Base-by-base conservation (phyloP, 2,797 vertebrate species). In the Notoglanidium macrostoma region DNA sequence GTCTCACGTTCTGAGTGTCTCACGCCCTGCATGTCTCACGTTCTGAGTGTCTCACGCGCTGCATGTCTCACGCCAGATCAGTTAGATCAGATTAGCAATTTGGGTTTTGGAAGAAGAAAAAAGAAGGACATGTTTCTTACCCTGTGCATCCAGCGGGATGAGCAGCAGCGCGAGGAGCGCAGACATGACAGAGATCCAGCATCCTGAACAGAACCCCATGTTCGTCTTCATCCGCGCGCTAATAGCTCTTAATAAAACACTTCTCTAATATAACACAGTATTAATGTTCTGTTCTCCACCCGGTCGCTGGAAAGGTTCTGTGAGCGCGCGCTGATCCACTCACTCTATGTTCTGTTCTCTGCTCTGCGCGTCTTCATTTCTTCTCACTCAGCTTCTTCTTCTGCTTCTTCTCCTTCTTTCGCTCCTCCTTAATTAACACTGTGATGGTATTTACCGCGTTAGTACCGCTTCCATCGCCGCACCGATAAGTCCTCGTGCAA, bases 121-220 rank as follows among this genome's bases (percentile, higher is more conserved):
- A 2, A 46, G 40, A 26, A 1, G n/a, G 19, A 74, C 0, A 76
- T 35, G 44, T 8, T 59, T 86, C 95, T 95, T 95, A 96, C 95
- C 95, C 92, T 92, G 93, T 61, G 93, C 94, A 46, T 87, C 32
- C 88, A 90, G 81, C 65, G 95, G 94, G 91, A 92, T 91, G 90
- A 92, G 79, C 90, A 94, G 92, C 90, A 95, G 91, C 61, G 86
- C 90, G 93, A 95, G 90, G 90, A 94, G 90, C 93, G 93, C 93
- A 55, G 88, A 92, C 91, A 95, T 92, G 93, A 95, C 91, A 91
- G 88, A 74, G 74, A 92, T 94, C 94, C 94, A 94, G 94, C 93
- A 93, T 92, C 94, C 94, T 35, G 92, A 49, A 88, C 89, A 90
- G 14, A 89, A 61, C 86, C 90, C 89, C 91, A 83, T 87, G 90